Evolutionary conservation across 35 echinoderm and acorn worm genomes (phyloP), one percentile per base, ranked within the genome.

Genomic region (Ptychodera flava): DNA sequence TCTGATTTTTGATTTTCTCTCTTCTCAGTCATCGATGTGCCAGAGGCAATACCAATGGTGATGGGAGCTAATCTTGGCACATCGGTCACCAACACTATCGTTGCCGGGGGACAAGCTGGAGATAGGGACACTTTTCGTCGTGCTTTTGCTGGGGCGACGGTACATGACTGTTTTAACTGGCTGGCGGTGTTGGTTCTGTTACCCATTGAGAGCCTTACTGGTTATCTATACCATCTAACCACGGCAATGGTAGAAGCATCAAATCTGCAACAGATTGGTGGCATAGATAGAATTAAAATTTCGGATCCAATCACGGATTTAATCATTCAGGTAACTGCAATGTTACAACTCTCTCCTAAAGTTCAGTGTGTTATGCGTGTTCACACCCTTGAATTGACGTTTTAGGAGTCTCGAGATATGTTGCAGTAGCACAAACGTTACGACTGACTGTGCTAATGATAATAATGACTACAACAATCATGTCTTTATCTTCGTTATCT

Each of bases 1-100:
- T n/a, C n/a, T n/a, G n/a, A n/a, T n/a, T n/a, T n/a, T 77, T 77
- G n/a, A 0, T 31, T 34, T 89, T 80, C 30, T 86, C 78, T 85
- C 30, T 16, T 1, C 85, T 34, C 83, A 94, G 93, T 89, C 1
- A 33, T 95, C 22, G 75, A 87, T 0, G 93, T 95, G n/a, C 77
- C 37, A 31, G 89, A 88, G 76, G 93, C 86, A 10, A 95, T 95
- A 37, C 87, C 83, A 0, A 95, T 95, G 0, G 85, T 95, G 38
- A 97, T 97, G 95, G 95, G 95, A 31, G 95, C 95, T 38, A 97
- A 97, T 88, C 93, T 97, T 31, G 93, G 93, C 29, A 95, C 93
- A 0, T 88, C 90, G 0, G 93, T 95, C 10, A 95, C 93, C n/a
- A 95, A 95, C 84, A 95, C 93, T 6, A 95, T 95, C 31, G 93